These are phyloP conservation scores for Taurulus bubalis DNA, from an alignment of 2,113 vertebrate genomes.

Conservation along the genomic window DNA sequence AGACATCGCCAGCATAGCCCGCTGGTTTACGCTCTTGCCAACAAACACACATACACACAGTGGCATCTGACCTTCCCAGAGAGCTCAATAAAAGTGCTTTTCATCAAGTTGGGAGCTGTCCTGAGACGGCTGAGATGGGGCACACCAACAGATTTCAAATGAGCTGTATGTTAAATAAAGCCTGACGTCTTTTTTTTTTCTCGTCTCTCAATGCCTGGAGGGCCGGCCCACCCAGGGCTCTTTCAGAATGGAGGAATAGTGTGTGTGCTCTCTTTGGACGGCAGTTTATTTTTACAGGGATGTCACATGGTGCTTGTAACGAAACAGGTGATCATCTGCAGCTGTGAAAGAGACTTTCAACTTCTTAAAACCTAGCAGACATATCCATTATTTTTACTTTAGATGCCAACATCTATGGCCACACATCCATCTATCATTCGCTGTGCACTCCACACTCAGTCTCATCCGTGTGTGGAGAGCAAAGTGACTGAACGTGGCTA, in stretches of 20 bases:
- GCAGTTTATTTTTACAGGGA: constrained; percentile 44
- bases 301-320: constrained; percentile 30
- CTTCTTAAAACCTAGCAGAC: constrained; percentile 34
- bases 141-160: constrained; percentile 82
- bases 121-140: constrained; percentile 73
- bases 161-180: constrained; percentile 80
- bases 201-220: constrained; percentile 55
- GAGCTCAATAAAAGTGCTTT: constrained; percentile 82
- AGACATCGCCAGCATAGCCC: constrained; percentile 49
- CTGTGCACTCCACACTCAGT: not conserved
- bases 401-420: constrained; percentile 30
- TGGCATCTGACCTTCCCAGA: constrained; percentile 77
- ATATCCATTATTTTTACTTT: constrained; percentile 25
- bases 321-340: constrained; percentile 44
- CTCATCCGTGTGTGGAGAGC: constrained; percentile 16
- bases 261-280: constrained; percentile 40
- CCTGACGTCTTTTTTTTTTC: constrained; percentile 65
- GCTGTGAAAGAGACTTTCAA: constrained; percentile 36
- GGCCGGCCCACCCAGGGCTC: constrained; percentile 56
- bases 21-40: constrained; percentile 52
- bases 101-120: constrained; percentile 77
- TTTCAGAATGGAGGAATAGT: constrained; percentile 49
- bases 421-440: constrained; percentile 32
- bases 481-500: constrained; percentile 36
- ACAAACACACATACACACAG: constrained; percentile 43